Evolutionary conservation across 1,140 invertebrate genomes (phyloP).

Genomic region (Lepidurus arcticus): DNA sequence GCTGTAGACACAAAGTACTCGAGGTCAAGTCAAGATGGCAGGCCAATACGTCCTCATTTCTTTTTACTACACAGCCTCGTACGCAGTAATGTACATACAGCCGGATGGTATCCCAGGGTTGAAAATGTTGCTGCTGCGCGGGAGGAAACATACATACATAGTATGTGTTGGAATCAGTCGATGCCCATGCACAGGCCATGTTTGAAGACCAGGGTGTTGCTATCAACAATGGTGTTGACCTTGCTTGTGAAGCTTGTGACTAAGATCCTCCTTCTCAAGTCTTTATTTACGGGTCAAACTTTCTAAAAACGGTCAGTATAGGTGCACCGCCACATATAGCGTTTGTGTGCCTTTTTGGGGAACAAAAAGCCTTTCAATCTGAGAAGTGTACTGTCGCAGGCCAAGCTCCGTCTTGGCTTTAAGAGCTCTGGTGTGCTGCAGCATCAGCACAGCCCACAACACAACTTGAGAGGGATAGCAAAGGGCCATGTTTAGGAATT

Average conservation of each 20-base stretch:
- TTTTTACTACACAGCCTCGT: background rate
- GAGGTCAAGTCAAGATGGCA: slow-evolving; percentile 3
- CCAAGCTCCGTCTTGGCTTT: background rate
- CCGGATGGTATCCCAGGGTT: background rate
- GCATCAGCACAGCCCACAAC: background rate
- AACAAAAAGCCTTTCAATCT: background rate
- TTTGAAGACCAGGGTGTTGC: background rate
- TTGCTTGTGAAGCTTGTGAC: background rate
- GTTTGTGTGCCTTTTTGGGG: too few species aligned
- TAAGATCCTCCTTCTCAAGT: background rate
- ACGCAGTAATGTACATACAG: background rate
- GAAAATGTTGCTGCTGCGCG: slow-evolving; percentile 12
- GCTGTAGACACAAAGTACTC: background rate
- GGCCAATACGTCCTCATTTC: background rate
- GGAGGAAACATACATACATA: slow-evolving; percentile 2
- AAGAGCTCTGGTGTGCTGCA: background rate
- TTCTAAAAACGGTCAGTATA: background rate
- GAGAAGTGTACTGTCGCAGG: background rate
- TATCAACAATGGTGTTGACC: slow-evolving; percentile 19
- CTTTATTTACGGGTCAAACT: background rate
- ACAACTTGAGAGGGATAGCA: background rate
- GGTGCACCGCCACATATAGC: too few species aligned
- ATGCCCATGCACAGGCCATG: background rate
- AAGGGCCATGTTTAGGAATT: slow-evolving; percentile 13
- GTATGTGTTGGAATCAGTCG: slow-evolving; percentile 2